Conservation (phyloP, 2,888 invertebrate genomes). For the Limenitis camilla region DNA sequence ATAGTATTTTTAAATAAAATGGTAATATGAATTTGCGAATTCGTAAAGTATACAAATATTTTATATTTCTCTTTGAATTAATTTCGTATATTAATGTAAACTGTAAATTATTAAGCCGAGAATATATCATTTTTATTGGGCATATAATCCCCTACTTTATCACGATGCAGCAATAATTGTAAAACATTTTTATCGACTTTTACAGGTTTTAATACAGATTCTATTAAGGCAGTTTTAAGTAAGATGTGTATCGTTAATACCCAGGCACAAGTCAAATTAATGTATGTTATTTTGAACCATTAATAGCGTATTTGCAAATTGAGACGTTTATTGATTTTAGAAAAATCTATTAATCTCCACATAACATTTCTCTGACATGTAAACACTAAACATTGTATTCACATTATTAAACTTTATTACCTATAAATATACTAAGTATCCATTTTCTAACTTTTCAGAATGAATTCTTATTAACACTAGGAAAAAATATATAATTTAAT, state of each 20-base stretch:
- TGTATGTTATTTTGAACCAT: too few relatives aligned
- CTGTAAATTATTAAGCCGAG: slow-evolving; percentile 17
- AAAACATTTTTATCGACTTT: slow-evolving; percentile 29
- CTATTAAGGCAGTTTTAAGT: neutral
- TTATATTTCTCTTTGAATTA: slow-evolving; percentile 3
- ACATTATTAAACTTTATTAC: too few relatives aligned
- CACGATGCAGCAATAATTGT: slow-evolving; percentile 28
- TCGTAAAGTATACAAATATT: neutral
- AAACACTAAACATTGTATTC: too few relatives aligned
- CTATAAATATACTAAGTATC: too few relatives aligned
- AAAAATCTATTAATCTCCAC: too few relatives aligned
- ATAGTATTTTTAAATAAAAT: neutral
- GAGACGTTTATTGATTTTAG: too few relatives aligned
- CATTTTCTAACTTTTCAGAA: too few relatives aligned
- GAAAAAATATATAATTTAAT: too few relatives aligned
- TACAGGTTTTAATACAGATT: neutral
- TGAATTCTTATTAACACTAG: too few relatives aligned
- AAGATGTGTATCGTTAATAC: neutral
- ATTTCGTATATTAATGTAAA: slow-evolving; percentile 16
- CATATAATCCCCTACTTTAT: slow-evolving; percentile 22
- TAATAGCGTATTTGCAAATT: too few relatives aligned
- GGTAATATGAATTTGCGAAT: neutral
- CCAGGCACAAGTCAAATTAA: too few relatives aligned
- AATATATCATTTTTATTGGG: slow-evolving; percentile 19
- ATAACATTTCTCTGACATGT: too few relatives aligned